phyloP scores from a whole-genome alignment of 1,140 invertebrate genomes.

The Drosophila neocordata region DNA sequence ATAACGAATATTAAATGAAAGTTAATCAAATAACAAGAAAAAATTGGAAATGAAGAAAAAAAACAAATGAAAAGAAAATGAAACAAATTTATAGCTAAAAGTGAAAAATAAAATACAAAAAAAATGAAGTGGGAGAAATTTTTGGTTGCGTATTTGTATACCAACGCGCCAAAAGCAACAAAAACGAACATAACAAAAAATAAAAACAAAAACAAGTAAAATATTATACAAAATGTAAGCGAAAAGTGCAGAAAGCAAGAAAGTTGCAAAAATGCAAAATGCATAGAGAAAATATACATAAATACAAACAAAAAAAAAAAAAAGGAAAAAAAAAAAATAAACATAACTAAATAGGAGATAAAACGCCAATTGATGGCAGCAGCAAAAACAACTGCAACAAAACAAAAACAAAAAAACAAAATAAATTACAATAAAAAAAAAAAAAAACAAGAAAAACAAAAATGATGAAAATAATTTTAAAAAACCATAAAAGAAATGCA shows the following conservation, averaged over 20 bases:
- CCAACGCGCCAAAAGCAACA: conserved; percentile 62
- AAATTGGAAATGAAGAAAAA: conserved; percentile 33
- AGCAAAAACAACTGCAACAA: conserved; percentile 63
- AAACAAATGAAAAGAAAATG: conserved; percentile 24
- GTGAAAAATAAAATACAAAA: conserved; percentile 17
- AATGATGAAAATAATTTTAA: conserved; percentile 65
- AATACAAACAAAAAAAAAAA: conserved; percentile 33
- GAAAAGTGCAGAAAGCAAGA: conserved; percentile 31
- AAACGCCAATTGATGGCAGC: conserved; percentile 19
- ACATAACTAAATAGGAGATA: conserved; percentile 17
- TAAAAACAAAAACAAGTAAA: conserved; percentile 49
- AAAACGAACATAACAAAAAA: conserved; percentile 21
- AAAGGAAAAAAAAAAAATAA: conserved; percentile 27
- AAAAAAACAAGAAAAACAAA: conserved; percentile 45
- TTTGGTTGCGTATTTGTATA: conserved; percentile 74
- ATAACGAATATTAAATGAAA: conserved; percentile 75
- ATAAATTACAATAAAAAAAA: conserved; percentile 18
- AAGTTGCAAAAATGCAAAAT: conserved; percentile 43
- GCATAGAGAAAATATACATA: conserved; percentile 76
- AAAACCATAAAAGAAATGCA: not conserved
- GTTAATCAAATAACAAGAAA: conserved; percentile 74
- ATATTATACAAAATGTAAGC: conserved; percentile 72
- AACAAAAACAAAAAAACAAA: not conserved
- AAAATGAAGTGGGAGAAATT: conserved; percentile 20
- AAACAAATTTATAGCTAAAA: conserved; percentile 72